Base-by-base conservation (phyloP, 2,888 invertebrate species). In the Rotaria magnacalcarata region DNA sequence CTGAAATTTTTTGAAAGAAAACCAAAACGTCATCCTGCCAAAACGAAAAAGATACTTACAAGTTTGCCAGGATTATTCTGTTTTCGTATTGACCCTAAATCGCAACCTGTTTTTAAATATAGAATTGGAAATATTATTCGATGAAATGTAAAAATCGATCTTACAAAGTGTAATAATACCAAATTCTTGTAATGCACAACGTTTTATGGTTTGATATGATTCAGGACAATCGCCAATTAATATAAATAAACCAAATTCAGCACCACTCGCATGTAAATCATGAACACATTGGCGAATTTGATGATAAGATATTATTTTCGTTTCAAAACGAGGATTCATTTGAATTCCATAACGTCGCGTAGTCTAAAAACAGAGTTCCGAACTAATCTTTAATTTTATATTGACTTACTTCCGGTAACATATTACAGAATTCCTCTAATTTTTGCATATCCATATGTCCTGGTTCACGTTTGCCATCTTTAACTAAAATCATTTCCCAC, bases 381-480 rank as follows among this genome's bases (percentile, higher is more conserved):
- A 52, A 52, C 16, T 52, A 5, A 52, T 52, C 6, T 34, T 34
- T 34, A 34, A 34, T 34, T 34, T 34, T 34, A 16, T 11, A 52
- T 52, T 52, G 16, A 16, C 52, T 52, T 67, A 67, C 67, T 34
- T 67, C 67, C 4, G 67, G 67, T 67, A 67, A 67, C 67, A 67
- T 67, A 67, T 67, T 14, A 67, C 67, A 67, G 34, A 67, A 67
- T 67, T 67, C 67, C 19, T 67, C 34, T 34, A 67, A 67, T 41
- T 67, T 67, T 67, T 67, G 67, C 67, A 67, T 67, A 67, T 67
- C 67, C 67, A 67, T 67, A 67, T 67, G 67, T 34, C 67, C 67
- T 27, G 67, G 67, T 67, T 67, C 67, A 34, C 67, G 67, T 7
- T 67, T 67, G 16, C 67, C 67, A 67, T 67, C 67, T 41, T 67